phyloP scores from a whole-genome alignment of 92 coral and sea anemone genomes.

The Paragorgia papillata region DNA sequence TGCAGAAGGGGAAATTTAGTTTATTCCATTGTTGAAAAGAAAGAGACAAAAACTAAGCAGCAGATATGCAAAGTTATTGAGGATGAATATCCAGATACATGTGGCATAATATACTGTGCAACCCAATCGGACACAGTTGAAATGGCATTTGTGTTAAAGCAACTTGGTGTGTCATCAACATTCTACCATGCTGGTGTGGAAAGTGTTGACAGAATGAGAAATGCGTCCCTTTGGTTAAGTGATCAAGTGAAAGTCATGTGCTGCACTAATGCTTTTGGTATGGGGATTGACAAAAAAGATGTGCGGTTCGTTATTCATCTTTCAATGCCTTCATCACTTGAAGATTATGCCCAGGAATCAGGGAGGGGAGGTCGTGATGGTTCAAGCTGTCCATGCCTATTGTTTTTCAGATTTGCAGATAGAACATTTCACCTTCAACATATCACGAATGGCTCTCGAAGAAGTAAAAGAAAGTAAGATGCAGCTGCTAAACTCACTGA shows the following conservation, averaged over 20 bases:
- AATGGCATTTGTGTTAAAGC: slow-evolving; percentile 52
- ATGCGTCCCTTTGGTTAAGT: slow-evolving; percentile 44
- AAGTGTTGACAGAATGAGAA: slow-evolving; percentile 46
- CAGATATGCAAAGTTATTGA: slow-evolving; percentile 33
- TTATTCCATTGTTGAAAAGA: slow-evolving; percentile 35
- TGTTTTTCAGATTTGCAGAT: slow-evolving; percentile 31
- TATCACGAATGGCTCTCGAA: slow-evolving; percentile 8
- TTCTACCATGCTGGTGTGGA: slow-evolving; percentile 54
- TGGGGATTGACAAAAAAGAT: slow-evolving; percentile 49
- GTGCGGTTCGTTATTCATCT: slow-evolving; percentile 43
- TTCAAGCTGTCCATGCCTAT: slow-evolving; percentile 29
- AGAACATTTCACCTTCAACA: slow-evolving; percentile 36
- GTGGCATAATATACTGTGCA: slow-evolving; percentile 54
- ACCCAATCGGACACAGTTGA: slow-evolving; percentile 49
- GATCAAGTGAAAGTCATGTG: slow-evolving; percentile 45
- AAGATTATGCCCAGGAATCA: slow-evolving; percentile 47
- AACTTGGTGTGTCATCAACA: slow-evolving; percentile 34
- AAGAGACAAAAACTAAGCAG: slow-evolving; percentile 49
- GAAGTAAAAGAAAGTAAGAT: not conserved
- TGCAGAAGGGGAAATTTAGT: slow-evolving; percentile 41
- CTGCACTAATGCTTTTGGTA: slow-evolving; percentile 53
- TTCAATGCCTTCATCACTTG: slow-evolving; percentile 35
- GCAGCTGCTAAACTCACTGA: slow-evolving; percentile 10
- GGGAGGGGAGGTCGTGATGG: slow-evolving; percentile 54
- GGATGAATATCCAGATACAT: slow-evolving; percentile 37